Conservation (phyloP, 2,797 vertebrate species). For the Myripristis murdjan region DNA sequence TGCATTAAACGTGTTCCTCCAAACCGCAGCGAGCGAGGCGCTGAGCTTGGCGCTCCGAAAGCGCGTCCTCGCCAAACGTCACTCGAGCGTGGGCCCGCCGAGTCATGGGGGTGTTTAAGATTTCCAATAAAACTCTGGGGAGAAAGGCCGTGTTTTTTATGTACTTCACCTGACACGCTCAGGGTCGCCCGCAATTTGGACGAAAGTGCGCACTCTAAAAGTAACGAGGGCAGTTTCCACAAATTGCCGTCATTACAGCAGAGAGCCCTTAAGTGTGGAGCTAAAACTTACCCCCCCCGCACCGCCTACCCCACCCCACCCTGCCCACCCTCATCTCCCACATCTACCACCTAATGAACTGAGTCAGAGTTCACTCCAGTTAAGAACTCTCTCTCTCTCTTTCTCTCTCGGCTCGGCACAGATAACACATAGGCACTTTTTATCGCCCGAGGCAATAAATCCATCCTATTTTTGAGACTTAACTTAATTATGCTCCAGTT, state of each 20-base stretch:
- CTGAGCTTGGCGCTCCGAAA: background rate
- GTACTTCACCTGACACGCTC: slow-evolving; percentile 33
- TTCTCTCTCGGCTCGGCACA: slow-evolving; percentile 6
- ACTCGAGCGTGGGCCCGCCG: background rate
- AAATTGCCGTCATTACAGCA: slow-evolving; percentile 16
- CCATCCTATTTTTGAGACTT: slow-evolving; percentile 18
- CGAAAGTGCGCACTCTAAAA: background rate
- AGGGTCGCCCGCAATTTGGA: background rate
- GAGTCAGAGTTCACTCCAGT: slow-evolving; percentile 29
- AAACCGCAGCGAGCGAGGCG: background rate
- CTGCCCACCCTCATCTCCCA: slow-evolving; percentile 19
- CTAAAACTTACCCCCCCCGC: background rate
- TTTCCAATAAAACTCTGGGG: slow-evolving; percentile 4
- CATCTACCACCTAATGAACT: slow-evolving; percentile 12
- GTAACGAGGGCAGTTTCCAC: slow-evolving; percentile 16
- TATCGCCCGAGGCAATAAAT: background rate
- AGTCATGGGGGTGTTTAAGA: background rate
- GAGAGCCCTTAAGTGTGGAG: slow-evolving; percentile 30
- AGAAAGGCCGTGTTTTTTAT: slow-evolving; percentile 15
- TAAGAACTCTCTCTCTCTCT: background rate
- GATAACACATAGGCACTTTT: background rate
- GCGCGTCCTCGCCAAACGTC: background rate
- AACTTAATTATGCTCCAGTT: slow-evolving; percentile 24
- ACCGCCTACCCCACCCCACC: no score
- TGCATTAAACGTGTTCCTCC: background rate